Evolutionary conservation across 2,113 vertebrate genomes (phyloP).

Genomic region (Cebidichthys violaceus): DNA sequence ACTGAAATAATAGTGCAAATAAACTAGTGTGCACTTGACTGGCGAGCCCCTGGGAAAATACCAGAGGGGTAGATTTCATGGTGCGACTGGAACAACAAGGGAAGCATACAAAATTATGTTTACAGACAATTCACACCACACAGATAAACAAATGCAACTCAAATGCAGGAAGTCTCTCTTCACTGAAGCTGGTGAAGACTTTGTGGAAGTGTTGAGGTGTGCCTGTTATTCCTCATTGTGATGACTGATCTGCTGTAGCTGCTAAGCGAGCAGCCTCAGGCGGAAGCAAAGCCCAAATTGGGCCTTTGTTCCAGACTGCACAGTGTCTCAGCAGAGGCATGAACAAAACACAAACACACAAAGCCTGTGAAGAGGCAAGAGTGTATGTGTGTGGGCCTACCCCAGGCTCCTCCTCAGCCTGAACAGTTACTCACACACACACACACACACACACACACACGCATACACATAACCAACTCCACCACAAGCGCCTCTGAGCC

Average conservation of each 20-base stretch:
- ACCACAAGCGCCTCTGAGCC: conserved; percentile 75
- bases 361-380: conserved; percentile 61
- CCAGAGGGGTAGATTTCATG: conserved; percentile 17
- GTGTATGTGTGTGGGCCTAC: conserved; percentile 71
- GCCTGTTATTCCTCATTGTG: conserved; percentile 32
- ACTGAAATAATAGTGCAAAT: conserved; percentile 35
- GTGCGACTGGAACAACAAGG: conserved; percentile 4
- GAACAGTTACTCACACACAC: conserved; percentile 37
- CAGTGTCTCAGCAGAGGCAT: conserved; percentile 60
- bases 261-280: conserved; percentile 62
- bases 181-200: conserved; percentile 15
- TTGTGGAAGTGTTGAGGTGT: conserved; percentile 34
- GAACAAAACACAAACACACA: conserved; percentile 75
- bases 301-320: conserved; percentile 68
- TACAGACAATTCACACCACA: conserved; percentile 26
- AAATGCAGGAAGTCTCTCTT: conserved; percentile 8
- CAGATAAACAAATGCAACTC: conserved; percentile 20
- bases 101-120: conserved; percentile 10
- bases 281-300: conserved; percentile 60
- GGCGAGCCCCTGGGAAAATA: conserved; percentile 9
- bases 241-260: conserved; percentile 44
- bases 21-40: conserved; percentile 21
- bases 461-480: conserved; percentile 64
- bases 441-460: conserved; percentile 42
- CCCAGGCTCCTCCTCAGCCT: conserved; percentile 66